Conservation (phyloP, 2,888 invertebrate species). For the Caenorhabditis imperialis region DNA sequence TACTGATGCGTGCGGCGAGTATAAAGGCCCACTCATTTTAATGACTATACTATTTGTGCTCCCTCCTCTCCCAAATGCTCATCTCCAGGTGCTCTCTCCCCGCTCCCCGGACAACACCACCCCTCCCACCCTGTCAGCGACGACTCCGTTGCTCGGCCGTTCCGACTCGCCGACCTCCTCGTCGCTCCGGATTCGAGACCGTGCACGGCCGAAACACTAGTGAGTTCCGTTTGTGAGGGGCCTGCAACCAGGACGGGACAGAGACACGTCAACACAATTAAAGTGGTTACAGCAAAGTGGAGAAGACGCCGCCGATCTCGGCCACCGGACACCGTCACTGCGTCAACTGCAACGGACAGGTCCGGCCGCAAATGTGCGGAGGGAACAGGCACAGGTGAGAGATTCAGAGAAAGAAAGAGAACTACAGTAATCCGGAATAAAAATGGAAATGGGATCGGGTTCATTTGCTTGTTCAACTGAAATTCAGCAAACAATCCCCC, state of each 20-base stretch:
- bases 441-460: too few species aligned
- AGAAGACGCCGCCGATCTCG: slow-evolving; percentile 72
- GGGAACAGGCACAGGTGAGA: slow-evolving; percentile 61
- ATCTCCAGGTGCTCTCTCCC: slow-evolving; percentile 36
- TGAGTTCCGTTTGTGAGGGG: slow-evolving; percentile 35
- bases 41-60: too few species aligned
- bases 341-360: slow-evolving; percentile 71
- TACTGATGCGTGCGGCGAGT: too few species aligned
- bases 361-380: slow-evolving; percentile 75
- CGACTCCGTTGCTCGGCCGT: slow-evolving; percentile 17
- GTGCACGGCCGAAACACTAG: slow-evolving; percentile 50
- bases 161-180: slow-evolving; percentile 31
- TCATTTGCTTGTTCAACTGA: too few species aligned
- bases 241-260: too few species aligned
- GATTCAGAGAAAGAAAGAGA: too few species aligned
- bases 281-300: slow-evolving; percentile 71
- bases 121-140: neutral
- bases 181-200: slow-evolving; percentile 33
- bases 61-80: too few species aligned
- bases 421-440: neutral
- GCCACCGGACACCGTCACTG: slow-evolving; percentile 69
- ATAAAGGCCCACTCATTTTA: too few species aligned
- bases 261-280: slow-evolving; percentile 45
- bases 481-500: too few species aligned
- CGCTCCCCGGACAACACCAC: slow-evolving; percentile 16